Evolutionary conservation across 2,797 vertebrate species (phyloP), one percentile per base, ranked within the genome.

Genomic region (Lepilemur ruficaudatus): DNA sequence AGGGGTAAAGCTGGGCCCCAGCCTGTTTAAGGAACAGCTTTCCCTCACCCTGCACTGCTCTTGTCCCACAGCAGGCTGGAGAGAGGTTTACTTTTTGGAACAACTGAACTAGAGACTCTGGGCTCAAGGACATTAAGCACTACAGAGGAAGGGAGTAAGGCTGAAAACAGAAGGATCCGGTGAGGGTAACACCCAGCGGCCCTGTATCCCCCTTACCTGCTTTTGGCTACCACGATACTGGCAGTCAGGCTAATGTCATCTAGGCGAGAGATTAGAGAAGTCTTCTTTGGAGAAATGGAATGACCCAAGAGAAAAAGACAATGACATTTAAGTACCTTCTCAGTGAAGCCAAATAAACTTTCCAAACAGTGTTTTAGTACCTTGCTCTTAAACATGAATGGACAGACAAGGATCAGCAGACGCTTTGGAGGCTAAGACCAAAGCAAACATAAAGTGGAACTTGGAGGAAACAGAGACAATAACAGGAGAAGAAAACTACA

Each of bases 311-410:
- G 11, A 32, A 65, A 78, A 41, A 75, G 48, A 84, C 15, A 59
- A 25, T 28, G 50, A 79, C 57, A 90, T 76, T 23, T 67, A 83
- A 91, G 17, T 85, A 86, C 63, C 22, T 50, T 86, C 67, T 70
- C 50, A 82, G 48, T 41, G 23, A 96, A 78, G 20, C 32, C 57
- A 14, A 91, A 14, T 65, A 69, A 94, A 35, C 73, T 65, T 80
- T 93, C 38, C 61, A 84, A 84, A 75, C 4, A 50, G 23, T 46
- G 67, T 90, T 76, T 63, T 65, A 95, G 86, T 61, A 63, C 5
- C 48, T 91, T 9, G 0, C 72, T 95, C 46, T 82, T 89, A 93
- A 94, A 88, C 78, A 78, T 50, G 32, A 94, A 92, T 65, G 61
- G 59, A 88, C 41, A 82, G 55, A 73, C 15, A 82, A 85, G 52